Evolutionary conservation across 2,888 invertebrate species (phyloP).

Genomic region (Macrosiphum euphorbiae): DNA sequence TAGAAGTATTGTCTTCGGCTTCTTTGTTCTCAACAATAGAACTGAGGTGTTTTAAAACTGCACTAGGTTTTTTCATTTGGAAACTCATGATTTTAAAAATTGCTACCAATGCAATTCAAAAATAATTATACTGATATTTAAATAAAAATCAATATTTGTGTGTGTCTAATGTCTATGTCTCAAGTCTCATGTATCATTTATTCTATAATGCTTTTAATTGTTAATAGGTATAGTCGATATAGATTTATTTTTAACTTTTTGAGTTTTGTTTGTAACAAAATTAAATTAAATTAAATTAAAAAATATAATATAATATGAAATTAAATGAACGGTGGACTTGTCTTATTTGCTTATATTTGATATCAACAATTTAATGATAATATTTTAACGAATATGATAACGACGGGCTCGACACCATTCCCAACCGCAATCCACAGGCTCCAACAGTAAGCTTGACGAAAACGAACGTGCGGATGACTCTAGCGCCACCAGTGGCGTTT

Average conservation of each 20-base stretch:
- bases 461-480: no score
- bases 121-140: neutral
- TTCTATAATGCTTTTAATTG: neutral
- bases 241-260: neutral
- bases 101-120: neutral
- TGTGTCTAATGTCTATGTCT: no score
- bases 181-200: neutral
- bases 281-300: no score
- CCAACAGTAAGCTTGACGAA: no score
- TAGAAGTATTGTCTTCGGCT: neutral
- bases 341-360: neutral
- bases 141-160: neutral
- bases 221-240: no score
- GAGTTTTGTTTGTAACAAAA: neutral
- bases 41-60: constrained; percentile 7
- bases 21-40: neutral
- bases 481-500: no score
- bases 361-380: neutral
- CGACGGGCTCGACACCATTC: neutral
- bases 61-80: constrained; percentile 43
- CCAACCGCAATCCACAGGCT: no score
- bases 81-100: constrained; percentile 34
- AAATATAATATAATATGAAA: neutral
- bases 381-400: neutral
- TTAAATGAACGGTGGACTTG: neutral